These are phyloP conservation scores for Pelagia noctiluca DNA, from an alignment of 30 jellyfish, hydroid and myxozoan species.

Conservation along the genomic window DNA sequence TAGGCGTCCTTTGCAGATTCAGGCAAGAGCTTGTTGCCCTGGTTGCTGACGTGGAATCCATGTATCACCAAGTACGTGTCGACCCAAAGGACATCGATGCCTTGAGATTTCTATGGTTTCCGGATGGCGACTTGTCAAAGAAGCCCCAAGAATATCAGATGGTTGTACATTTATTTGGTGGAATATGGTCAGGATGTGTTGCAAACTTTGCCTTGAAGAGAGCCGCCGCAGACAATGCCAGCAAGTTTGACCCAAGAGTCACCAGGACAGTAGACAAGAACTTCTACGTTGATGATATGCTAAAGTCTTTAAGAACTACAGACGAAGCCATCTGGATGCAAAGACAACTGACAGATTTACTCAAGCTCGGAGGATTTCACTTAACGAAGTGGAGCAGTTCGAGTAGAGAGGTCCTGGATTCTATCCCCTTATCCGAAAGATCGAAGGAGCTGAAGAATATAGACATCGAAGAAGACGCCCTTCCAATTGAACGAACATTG, in stretches of 20 bases:
- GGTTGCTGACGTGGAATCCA: slow-evolving; percentile 36
- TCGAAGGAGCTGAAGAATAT: slow-evolving; percentile 40
- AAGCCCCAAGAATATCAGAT: slow-evolving; percentile 13
- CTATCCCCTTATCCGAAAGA: slow-evolving; percentile 29
- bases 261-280: slow-evolving; percentile 25
- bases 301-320: neutral
- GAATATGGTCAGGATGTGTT: slow-evolving; percentile 17
- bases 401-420: neutral
- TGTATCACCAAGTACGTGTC: slow-evolving; percentile 51
- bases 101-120: slow-evolving; percentile 43
- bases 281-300: slow-evolving; percentile 64
- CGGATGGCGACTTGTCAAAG: slow-evolving; percentile 25
- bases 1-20: slow-evolving; percentile 42
- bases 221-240: slow-evolving; percentile 27
- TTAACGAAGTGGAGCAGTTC: slow-evolving; percentile 29
- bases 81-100: slow-evolving; percentile 34
- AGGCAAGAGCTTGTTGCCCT: slow-evolving; percentile 34
- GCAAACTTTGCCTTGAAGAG: slow-evolving; percentile 12
- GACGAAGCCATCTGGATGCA: slow-evolving; percentile 37
- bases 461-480: slow-evolving; percentile 13
- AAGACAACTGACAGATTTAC: slow-evolving; percentile 32
- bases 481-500: slow-evolving; percentile 42
- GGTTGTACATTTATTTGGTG: slow-evolving; percentile 53
- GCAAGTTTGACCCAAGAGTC: neutral
- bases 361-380: slow-evolving; percentile 31